A percentile compares a stretch with the other conserved stretches of the same genome.
Conservation (phyloP, 53 echinoderm and acorn worm species). For the Glandiceps talaboti region DNA sequence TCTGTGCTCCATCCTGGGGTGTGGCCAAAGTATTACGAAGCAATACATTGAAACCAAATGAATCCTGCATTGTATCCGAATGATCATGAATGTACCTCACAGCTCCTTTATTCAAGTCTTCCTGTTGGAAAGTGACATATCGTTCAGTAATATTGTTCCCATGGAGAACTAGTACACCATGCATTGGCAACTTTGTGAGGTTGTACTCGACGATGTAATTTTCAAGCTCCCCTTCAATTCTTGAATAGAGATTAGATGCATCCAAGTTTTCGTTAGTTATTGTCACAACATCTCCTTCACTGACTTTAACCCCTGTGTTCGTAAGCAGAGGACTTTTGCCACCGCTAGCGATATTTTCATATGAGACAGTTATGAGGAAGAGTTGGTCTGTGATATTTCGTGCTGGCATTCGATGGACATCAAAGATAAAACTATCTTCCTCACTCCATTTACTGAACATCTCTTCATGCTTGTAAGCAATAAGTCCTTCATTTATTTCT, state of each 20-base stretch:
- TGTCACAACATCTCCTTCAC: conserved; percentile 46
- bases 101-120: conserved; percentile 26
- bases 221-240: conserved; percentile 19
- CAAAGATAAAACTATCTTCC: conserved; percentile 46
- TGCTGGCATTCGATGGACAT: conserved; percentile 47
- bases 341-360: not conserved
- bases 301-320: conserved; percentile 44
- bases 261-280: conserved; percentile 52
- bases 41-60: conserved; percentile 59
- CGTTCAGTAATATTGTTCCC: conserved; percentile 35
- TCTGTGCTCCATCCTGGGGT: not conserved
- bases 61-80: conserved; percentile 61
- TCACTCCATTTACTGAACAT: conserved; percentile 9
- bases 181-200: conserved; percentile 35
- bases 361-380: conserved; percentile 31
- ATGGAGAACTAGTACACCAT: conserved; percentile 39
- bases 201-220: conserved; percentile 38
- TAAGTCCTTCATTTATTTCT: conserved; percentile 37
- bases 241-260: conserved; percentile 26
- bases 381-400: conserved; percentile 56
- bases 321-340: conserved; percentile 3
- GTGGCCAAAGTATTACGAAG: not conserved
- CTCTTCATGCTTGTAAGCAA: conserved; percentile 61
- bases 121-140: conserved; percentile 43
- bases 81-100: conserved; percentile 75